Percentiles rank a stretch among this genome's conserved stretches.
phyloP scores from a whole-genome alignment of 2,888 invertebrate species.

The Drosophila kanekoi region DNA sequence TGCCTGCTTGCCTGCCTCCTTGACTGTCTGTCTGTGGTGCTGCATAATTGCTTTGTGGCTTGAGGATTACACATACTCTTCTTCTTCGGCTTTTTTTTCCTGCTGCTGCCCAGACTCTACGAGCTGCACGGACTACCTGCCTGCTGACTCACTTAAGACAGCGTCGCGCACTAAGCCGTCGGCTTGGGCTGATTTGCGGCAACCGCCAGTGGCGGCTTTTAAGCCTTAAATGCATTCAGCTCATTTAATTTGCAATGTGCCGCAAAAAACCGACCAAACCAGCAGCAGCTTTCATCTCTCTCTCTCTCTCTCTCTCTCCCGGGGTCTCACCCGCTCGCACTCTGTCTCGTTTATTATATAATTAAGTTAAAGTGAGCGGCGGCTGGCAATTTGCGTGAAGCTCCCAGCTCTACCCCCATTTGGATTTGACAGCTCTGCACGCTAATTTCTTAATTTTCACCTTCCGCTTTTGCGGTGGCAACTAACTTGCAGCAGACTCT shows the following conservation, averaged over 20 bases:
- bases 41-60: slow-evolving; percentile 80
- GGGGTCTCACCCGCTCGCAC: not conserved
- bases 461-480: slow-evolving; percentile 75
- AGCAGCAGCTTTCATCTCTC: slow-evolving; percentile 8
- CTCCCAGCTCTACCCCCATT: slow-evolving; percentile 49
- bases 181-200: slow-evolving; percentile 72
- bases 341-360: slow-evolving; percentile 70
- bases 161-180: slow-evolving; percentile 61
- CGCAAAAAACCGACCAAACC: slow-evolving; percentile 41
- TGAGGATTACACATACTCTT: slow-evolving; percentile 56
- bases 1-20: no score
- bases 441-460: slow-evolving; percentile 83
- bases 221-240: slow-evolving; percentile 78
- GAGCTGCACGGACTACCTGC: slow-evolving; percentile 22
- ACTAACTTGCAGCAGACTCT: slow-evolving; percentile 17
- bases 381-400: slow-evolving; percentile 51
- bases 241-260: slow-evolving; percentile 73
- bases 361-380: slow-evolving; percentile 78
- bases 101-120: slow-evolving; percentile 10
- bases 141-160: slow-evolving; percentile 73
- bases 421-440: slow-evolving; percentile 30
- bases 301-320: slow-evolving; percentile 1
- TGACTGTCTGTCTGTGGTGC: slow-evolving; percentile 34
- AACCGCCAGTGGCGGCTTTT: slow-evolving; percentile 46
- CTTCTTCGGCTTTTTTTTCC: slow-evolving; percentile 13